Evolutionary conservation across 1,140 invertebrate species (phyloP).

Genomic region (Drosophila paulistorum): DNA sequence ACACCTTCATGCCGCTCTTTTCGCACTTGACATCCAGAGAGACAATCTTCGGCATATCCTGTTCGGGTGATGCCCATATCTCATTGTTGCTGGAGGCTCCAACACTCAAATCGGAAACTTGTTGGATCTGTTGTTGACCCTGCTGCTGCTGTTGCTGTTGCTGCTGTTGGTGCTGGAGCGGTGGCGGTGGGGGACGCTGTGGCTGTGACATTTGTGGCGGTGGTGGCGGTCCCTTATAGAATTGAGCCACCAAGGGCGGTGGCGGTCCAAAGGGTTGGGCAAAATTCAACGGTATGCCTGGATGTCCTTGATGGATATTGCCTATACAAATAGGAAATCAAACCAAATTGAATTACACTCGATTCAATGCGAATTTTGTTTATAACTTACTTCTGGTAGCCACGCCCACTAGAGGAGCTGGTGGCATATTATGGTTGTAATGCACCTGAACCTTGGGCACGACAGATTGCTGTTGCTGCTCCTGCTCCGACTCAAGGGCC

Average conservation of each 20-base stretch:
- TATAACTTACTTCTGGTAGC: conserved; percentile 74
- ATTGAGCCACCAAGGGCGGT: conserved; percentile 84
- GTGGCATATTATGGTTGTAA: conserved; percentile 85
- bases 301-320: conserved; percentile 75
- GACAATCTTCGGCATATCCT: conserved; percentile 95
- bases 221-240: conserved; percentile 88
- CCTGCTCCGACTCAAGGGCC: conserved; percentile 87
- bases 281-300: conserved; percentile 74
- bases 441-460: conserved; percentile 75
- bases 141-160: conserved; percentile 85
- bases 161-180: conserved; percentile 85
- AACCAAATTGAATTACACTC: background rate
- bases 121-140: conserved; percentile 84
- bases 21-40: conserved; percentile 97
- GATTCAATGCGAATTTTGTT: background rate
- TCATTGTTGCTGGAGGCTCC: conserved; percentile 86
- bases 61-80: conserved; percentile 90
- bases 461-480: conserved; percentile 83
- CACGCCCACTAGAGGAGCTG: conserved; percentile 71
- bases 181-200: conserved; percentile 82
- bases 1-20: conserved; percentile 96
- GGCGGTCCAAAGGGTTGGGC: conserved; percentile 84
- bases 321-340: conserved; percentile 30
- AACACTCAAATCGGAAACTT: conserved; percentile 71
- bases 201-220: conserved; percentile 85